Evolutionary conservation across 2,113 vertebrate genomes (phyloP), one percentile per base, ranked within the genome.

Genomic region (Mohoua ochrocephala): DNA sequence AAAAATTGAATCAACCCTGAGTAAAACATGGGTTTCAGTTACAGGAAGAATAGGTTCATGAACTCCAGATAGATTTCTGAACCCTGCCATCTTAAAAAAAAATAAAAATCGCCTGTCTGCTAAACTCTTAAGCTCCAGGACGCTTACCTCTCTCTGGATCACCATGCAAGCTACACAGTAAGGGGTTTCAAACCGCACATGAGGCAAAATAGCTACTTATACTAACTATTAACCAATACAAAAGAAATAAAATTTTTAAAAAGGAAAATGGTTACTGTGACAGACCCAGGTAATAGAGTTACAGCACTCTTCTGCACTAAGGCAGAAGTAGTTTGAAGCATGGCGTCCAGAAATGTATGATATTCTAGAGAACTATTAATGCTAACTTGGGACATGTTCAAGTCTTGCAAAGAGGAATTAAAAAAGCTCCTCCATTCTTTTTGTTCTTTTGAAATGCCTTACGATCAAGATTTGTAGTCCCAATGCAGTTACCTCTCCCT

Each of bases 1-100:
- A 93, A 96, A 97, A 94, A 96, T 96, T 92, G 95, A 96, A 95
- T 96, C 92, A 96, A 91, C 88, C 73, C 89, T 92, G 85, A 91
- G 83, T 89, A 96, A 97, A 97, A 89, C 92, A 96, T 81, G 64
- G 93, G 95, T 96, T 96, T 96, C 68, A 15, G 65, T 97, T 96
- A 96, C 96, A 97, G 96, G 93, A 96, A 96, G 80, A 91, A 78
- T 23, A 92, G 88, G 95, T 96, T 97, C 95, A 93, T 96, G 96
- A 96, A 96, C 96, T 96, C 56, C 65, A 86, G 88, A 33, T 81
- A 89, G 44, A 92, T 95, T 94, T 94, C 68, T 91, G 88, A 96
- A 96, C 93, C 28, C 64, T 93, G 22, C 79, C 75, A 81, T 92
- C 79, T 89, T 59, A 85, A 90, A 95, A 94, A 94, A 95, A 82